Evolutionary conservation across 1,140 invertebrate species (phyloP).

Genomic region (Lucilia cuprina): DNA sequence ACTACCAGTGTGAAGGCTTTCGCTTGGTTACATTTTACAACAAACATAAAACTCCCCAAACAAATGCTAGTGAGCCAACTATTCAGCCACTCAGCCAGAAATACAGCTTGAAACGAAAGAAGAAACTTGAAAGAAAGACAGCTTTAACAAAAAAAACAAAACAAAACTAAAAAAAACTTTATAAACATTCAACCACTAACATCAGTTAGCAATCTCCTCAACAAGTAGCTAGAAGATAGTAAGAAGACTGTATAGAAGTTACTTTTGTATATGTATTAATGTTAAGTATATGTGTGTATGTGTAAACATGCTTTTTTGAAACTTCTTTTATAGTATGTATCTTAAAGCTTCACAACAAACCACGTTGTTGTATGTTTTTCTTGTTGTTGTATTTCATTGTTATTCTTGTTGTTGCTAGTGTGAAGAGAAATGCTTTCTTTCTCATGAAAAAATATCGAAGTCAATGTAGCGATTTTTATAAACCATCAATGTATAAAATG

Average conservation of each 20-base stretch:
- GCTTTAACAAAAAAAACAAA: background rate
- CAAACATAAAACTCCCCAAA: background rate
- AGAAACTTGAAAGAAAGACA: background rate
- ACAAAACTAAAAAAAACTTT: too few species aligned
- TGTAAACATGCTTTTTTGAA: too few species aligned
- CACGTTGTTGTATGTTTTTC: background rate
- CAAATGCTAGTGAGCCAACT: too few species aligned
- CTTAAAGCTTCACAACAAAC: background rate
- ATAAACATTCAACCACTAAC: background rate
- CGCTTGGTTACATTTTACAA: slow-evolving; percentile 16
- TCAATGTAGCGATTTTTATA: background rate
- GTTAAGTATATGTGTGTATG: background rate
- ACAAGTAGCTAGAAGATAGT: background rate
- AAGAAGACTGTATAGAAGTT: background rate
- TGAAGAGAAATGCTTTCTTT: slow-evolving; percentile 14
- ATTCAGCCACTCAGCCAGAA: too few species aligned
- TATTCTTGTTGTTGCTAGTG: background rate
- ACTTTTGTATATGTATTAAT: background rate
- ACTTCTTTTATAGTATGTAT: too few species aligned
- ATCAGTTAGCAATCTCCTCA: background rate
- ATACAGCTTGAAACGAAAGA: background rate
- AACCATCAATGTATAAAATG: too few species aligned
- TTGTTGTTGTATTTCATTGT: background rate
- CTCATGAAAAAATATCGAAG: background rate
- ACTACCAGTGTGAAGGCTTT: slow-evolving; percentile 25